Evolutionary conservation across 2,888 invertebrate species (phyloP), one percentile per base, ranked within the genome.

Genomic region (Alloscopus bannaensis): DNA sequence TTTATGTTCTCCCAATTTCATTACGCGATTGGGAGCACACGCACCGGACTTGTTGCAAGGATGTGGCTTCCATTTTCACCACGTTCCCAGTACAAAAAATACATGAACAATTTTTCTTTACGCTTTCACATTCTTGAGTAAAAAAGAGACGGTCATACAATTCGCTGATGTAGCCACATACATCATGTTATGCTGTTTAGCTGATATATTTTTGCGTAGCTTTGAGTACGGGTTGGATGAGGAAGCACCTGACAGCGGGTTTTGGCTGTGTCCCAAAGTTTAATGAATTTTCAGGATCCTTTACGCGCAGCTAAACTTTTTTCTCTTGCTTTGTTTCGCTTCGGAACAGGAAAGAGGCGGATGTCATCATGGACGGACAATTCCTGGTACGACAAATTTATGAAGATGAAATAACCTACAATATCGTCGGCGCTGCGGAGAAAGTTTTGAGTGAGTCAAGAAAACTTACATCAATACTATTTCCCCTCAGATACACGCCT

Each of bases 321-420:
- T 71, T 65, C 40, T 45, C 60, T 26, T 50, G 16, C 62, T 42
- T 24, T 62, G 11, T 71, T 20, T 31, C 22, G 64, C n/a, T n/a
- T n/a, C n/a, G n/a, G n/a, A 69, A 65, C 88, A 98, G 97, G 88
- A 94, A 94, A 91, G 95, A 95, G 88, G 97, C 97, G 0, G 95
- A 95, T 77, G 93, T 98, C 68, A 92, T 92, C 78, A 97, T 98
- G 96, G 97, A 98, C 87, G 97, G 97, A 1, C 96, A 97, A 86
- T 98, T 98, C 89, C 90, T 98, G 85, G 97, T 97, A 16, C 91
- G 97, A 13, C 95, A 97, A 89, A 95, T 97, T 87, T 98, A 98
- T 88, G 97, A 97, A 87, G 98, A 98, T 88, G 95, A 96, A 89
- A 93, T 97, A 81, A 97, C 98, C 0, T 98, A 97, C 89, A 96